phyloP scores from a whole-genome alignment of 2,797 vertebrate species.

The Morus bassanus region DNA sequence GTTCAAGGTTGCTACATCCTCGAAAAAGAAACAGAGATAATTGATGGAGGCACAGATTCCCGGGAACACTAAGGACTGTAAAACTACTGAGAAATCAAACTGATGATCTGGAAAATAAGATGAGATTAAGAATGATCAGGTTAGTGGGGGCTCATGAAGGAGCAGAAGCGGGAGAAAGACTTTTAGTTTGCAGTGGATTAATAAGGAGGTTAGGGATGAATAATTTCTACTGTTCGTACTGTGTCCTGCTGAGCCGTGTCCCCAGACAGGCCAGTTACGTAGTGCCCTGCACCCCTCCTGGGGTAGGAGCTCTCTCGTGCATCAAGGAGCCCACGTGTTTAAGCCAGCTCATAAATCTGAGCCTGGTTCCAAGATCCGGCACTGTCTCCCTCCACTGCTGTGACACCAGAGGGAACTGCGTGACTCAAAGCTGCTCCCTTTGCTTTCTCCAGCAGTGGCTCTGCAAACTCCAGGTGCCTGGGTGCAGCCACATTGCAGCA shows the following conservation, averaged over 20 bases:
- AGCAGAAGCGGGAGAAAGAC: not conserved
- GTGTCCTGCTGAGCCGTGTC: not conserved
- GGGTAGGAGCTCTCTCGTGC: not conserved
- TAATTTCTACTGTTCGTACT: not conserved
- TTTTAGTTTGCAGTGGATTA: not conserved
- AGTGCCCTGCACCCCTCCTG: not conserved
- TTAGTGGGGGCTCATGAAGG: not conserved
- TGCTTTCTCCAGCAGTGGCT: not conserved
- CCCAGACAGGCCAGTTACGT: not conserved
- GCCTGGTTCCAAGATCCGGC: not conserved
- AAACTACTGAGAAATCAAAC: constrained; percentile 32
- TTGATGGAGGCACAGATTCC: constrained; percentile 28
- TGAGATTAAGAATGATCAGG: constrained; percentile 14
- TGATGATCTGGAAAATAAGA: constrained; percentile 45
- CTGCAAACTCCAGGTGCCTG: not conserved
- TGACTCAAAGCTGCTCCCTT: not conserved
- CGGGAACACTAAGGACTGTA: not conserved
- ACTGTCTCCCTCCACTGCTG: not conserved
- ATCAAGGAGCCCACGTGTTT: not conserved
- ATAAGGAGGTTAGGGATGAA: not conserved
- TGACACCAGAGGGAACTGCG: not conserved
- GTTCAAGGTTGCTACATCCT: constrained; percentile 26
- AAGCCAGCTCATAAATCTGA: not conserved
- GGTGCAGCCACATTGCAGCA: not conserved
- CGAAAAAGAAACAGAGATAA: not conserved